Conservation (phyloP, 2,797 vertebrate genomes). For the Lophius americanus region DNA sequence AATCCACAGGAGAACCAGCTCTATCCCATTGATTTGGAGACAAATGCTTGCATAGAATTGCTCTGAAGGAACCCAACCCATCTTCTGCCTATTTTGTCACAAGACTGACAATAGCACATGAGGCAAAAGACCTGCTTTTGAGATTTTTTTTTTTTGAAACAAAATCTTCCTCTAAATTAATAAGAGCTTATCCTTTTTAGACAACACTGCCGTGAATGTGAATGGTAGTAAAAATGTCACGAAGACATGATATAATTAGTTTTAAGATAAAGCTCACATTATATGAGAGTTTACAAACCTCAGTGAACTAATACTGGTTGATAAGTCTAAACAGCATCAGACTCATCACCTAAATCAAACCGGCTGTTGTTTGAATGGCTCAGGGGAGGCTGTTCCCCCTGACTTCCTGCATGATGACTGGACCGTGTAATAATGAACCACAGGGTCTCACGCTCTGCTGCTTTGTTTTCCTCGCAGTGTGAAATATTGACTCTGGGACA, state of each 20-base stretch:
- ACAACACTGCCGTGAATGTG: background rate
- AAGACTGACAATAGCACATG: conserved; percentile 21
- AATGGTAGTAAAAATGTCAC: conserved; percentile 1
- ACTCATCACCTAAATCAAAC: conserved; percentile 37
- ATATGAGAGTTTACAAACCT: conserved; percentile 21
- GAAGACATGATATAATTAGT: conserved; percentile 17
- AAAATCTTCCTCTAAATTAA: background rate
- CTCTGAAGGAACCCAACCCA: conserved; percentile 12
- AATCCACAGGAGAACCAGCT: conserved; percentile 23
- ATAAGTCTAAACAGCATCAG: conserved; percentile 42
- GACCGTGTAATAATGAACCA: conserved; percentile 62
- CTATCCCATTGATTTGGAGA: conserved; percentile 39
- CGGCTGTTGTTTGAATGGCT: conserved; percentile 34
- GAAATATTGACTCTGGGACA: conserved; percentile 43
- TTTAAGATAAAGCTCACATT: conserved; percentile 33
- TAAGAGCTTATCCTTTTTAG: background rate
- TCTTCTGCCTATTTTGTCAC: conserved; percentile 25
- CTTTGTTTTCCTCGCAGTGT: conserved; percentile 62
- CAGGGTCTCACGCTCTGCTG: conserved; percentile 53
- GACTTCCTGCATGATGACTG: conserved; percentile 57
- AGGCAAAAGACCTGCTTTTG: conserved; percentile 19
- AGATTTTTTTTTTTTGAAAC: background rate
- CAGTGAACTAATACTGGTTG: conserved; percentile 37
- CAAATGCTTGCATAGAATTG: conserved; percentile 21
- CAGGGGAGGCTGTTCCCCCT: conserved; percentile 43